Evolutionary conservation across 2,113 vertebrate genomes (phyloP).

Genomic region (Spermophilus dauricus): DNA sequence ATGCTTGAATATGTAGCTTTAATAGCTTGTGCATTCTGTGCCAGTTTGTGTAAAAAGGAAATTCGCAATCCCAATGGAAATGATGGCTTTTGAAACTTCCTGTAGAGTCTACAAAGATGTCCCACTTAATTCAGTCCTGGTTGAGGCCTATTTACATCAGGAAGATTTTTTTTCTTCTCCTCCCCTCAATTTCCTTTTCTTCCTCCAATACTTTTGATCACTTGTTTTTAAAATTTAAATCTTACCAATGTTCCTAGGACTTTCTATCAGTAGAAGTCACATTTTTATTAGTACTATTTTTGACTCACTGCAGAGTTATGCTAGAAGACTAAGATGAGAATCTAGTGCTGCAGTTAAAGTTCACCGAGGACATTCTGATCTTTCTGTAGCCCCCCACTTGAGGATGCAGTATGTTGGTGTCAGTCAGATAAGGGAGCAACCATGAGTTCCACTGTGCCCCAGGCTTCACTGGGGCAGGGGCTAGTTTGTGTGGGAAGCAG

Average conservation of each 20-base stretch:
- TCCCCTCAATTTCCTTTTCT: background rate
- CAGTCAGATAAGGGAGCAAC: too few relatives aligned
- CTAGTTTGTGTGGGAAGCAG: background rate
- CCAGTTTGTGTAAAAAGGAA: slow-evolving; percentile 5
- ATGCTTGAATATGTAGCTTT: slow-evolving; percentile 35
- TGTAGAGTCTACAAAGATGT: background rate
- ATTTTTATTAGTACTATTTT: background rate
- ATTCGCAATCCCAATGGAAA: background rate
- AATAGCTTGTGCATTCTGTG: background rate
- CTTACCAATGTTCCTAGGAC: background rate
- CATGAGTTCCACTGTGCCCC: rapidly evolving
- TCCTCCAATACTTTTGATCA: background rate
- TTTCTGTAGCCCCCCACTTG: background rate
- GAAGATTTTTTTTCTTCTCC: background rate
- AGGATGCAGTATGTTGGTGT: too few relatives aligned
- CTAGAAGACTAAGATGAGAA: background rate
- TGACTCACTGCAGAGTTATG: background rate
- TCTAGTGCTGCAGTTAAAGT: background rate
- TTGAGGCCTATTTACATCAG: background rate
- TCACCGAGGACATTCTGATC: background rate
- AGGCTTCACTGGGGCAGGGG: background rate
- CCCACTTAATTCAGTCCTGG: background rate
- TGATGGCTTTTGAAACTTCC: background rate
- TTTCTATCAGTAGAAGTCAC: background rate
- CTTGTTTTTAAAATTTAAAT: background rate